These are phyloP conservation scores for Macrosoma leucophasiata DNA, from an alignment of 2,888 invertebrate genomes.

Conservation along the genomic window DNA sequence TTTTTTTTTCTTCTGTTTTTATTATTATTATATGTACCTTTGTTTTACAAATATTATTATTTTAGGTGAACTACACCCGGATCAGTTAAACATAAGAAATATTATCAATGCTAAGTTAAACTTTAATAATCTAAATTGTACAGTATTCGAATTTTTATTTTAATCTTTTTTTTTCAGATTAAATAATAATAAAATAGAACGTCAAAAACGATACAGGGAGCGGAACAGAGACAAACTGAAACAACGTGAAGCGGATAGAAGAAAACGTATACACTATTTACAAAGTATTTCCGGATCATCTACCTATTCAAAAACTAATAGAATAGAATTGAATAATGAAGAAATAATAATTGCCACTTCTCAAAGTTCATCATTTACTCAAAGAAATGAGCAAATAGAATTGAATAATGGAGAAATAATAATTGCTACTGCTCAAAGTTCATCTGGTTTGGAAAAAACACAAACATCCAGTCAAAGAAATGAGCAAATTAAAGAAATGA, in stretches of 20 bases:
- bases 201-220: conserved; percentile 29
- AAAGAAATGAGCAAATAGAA: no score
- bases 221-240: conserved; percentile 30
- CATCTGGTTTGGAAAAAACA: conserved; percentile 4
- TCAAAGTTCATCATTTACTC: no score
- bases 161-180: conserved; percentile 22
- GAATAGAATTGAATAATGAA: conserved; percentile 24
- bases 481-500: no score
- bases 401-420: neutral
- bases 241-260: conserved; percentile 28
- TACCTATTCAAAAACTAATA: conserved; percentile 25
- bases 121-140: conserved; percentile 17
- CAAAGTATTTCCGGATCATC: conserved; percentile 24
- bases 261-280: conserved; percentile 23
- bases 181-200: conserved; percentile 27
- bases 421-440: no score
- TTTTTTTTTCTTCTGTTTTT: no score
- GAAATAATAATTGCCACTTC: conserved; percentile 11
- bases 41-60: conserved; percentile 21
- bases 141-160: conserved; percentile 21
- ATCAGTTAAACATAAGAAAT: conserved; percentile 21
- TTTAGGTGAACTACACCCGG: conserved; percentile 14
- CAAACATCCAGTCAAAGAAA: conserved; percentile 13
- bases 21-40: no score
- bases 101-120: conserved; percentile 21